These are phyloP conservation scores for Drosophila hydei DNA, from an alignment of 1,140 invertebrate species.

Conservation along the genomic window DNA sequence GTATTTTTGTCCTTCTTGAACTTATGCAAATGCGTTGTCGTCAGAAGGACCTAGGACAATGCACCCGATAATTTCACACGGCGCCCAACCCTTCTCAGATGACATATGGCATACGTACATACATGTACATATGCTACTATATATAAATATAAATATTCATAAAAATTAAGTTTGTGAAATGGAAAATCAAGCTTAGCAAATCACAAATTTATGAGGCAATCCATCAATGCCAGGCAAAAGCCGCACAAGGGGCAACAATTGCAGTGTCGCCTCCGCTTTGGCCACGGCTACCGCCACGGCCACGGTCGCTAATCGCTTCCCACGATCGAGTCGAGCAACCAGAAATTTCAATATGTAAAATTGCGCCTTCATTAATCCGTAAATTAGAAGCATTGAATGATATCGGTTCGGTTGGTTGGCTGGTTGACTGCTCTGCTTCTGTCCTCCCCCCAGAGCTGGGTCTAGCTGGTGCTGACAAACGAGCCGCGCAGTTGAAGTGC, in stretches of 20 bases:
- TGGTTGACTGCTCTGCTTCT: slow-evolving; percentile 14
- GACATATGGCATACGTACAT: slow-evolving; percentile 11
- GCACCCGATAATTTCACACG: slow-evolving; percentile 13
- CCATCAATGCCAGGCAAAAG: slow-evolving; percentile 67
- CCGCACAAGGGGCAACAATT: neutral
- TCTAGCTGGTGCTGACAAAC: slow-evolving; percentile 58
- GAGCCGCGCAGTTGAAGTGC: slow-evolving; percentile 56
- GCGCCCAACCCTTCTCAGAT: neutral
- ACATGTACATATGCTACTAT: neutral
- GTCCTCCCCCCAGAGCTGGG: neutral
- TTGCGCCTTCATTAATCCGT: slow-evolving; percentile 81
- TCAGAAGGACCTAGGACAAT: slow-evolving; percentile 36
- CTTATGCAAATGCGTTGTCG: too few relatives aligned
- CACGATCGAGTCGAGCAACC: slow-evolving; percentile 60
- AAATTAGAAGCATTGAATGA: slow-evolving; percentile 80
- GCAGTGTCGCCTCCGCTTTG: slow-evolving; percentile 13
- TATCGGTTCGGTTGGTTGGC: slow-evolving; percentile 37
- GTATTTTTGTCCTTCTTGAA: too few relatives aligned
- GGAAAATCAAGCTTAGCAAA: slow-evolving; percentile 72
- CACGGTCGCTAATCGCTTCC: slow-evolving; percentile 70
- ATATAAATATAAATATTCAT: slow-evolving; percentile 52
- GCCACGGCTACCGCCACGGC: slow-evolving; percentile 30
- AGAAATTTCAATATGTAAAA: slow-evolving; percentile 77
- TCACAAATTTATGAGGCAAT: slow-evolving; percentile 81
- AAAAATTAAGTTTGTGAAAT: slow-evolving; percentile 59